A percentile compares a stretch with the other conserved stretches of the same genome.
Evolutionary conservation across 2,888 invertebrate species (phyloP).

Genomic region (Spodoptera exigua): DNA sequence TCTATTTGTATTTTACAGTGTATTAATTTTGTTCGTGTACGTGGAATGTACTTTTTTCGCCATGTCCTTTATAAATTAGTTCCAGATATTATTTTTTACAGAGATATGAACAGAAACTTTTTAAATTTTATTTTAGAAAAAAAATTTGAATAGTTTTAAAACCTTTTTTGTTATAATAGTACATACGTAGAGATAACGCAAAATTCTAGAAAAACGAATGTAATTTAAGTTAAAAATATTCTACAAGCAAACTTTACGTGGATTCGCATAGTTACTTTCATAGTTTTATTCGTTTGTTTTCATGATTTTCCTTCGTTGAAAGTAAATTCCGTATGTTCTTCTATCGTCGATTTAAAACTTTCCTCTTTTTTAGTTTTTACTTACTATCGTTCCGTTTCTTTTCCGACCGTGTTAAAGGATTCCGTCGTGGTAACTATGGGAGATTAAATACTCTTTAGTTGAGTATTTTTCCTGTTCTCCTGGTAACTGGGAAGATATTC

Average conservation of each 20-base stretch:
- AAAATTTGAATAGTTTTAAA: too few relatives aligned
- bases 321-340: slow-evolving; percentile 41
- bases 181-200: too few relatives aligned
- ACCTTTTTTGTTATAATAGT: too few relatives aligned
- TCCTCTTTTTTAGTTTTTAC: slow-evolving; percentile 23
- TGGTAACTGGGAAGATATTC: too few relatives aligned
- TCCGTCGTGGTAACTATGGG: slow-evolving; percentile 6
- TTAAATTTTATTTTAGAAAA: too few relatives aligned
- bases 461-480: background rate
- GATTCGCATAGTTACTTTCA: background rate
- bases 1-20: too few relatives aligned
- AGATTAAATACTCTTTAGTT: slow-evolving; percentile 2
- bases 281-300: slow-evolving; percentile 33
- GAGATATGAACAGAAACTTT: too few relatives aligned
- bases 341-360: slow-evolving; percentile 45
- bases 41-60: too few relatives aligned
- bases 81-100: too few relatives aligned
- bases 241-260: slow-evolving; percentile 21
- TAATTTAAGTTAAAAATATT: slow-evolving; percentile 37
- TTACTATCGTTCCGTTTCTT: slow-evolving; percentile 27
- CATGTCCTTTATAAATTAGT: too few relatives aligned
- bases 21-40: too few relatives aligned
- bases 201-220: background rate
- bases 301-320: slow-evolving; percentile 13
- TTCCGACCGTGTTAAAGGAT: slow-evolving; percentile 13